phyloP scores from a whole-genome alignment of 2,888 invertebrate species.

The Hemithea aestivaria region DNA sequence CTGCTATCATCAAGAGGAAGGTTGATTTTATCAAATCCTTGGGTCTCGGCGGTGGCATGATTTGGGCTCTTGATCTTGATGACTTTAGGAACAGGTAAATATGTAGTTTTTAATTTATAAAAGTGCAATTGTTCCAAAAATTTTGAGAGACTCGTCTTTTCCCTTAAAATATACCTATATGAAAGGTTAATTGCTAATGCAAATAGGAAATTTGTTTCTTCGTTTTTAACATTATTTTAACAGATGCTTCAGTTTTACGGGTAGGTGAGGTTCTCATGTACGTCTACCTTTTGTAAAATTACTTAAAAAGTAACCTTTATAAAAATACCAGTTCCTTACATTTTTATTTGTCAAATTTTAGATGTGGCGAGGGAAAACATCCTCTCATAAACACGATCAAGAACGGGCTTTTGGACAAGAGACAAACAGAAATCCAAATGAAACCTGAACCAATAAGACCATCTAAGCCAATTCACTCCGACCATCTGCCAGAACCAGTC shows the following conservation, averaged over 20 bases:
- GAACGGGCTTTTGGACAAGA: constrained; percentile 82
- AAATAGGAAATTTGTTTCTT: too few relatives aligned
- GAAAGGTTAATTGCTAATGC: too few relatives aligned
- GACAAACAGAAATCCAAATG: constrained; percentile 37
- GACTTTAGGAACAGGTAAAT: constrained; percentile 85
- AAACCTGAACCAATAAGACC: constrained; percentile 8
- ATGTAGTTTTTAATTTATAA: constrained; percentile 2
- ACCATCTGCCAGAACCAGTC: constrained; percentile 42
- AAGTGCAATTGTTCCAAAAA: too few relatives aligned
- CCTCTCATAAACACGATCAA: constrained; percentile 89
- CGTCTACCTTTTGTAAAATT: too few relatives aligned
- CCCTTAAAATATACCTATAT: too few relatives aligned
- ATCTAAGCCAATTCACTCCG: constrained; percentile 29
- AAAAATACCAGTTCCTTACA: too few relatives aligned
- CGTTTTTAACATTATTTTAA: too few relatives aligned
- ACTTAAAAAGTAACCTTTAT: too few relatives aligned
- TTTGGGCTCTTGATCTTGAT: constrained; percentile 94
- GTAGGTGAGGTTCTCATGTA: too few relatives aligned
- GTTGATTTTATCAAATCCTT: constrained; percentile 87
- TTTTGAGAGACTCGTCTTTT: too few relatives aligned
- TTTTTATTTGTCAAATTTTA: constrained; percentile 33
- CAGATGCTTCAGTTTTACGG: too few relatives aligned
- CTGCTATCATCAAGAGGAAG: constrained; percentile 87
- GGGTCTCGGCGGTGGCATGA: constrained; percentile 92
- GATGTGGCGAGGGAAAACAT: constrained; percentile 89